Percentiles rank a stretch among this genome's conserved stretches.
phyloP scores from a whole-genome alignment of 2,888 invertebrate species.

The Hirtodrosophila alboralis region DNA sequence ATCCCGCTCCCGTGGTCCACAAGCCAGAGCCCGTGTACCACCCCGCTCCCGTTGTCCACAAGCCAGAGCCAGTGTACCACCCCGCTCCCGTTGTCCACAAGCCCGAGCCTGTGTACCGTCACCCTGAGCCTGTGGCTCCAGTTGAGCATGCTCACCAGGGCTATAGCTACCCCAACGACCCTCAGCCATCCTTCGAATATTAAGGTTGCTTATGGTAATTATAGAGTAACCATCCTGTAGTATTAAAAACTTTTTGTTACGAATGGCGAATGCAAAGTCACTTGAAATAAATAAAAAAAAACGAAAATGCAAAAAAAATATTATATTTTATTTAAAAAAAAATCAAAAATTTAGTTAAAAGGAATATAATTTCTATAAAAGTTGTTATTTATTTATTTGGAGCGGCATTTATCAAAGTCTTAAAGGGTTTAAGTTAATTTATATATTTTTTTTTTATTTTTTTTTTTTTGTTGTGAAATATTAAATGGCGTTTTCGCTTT shows the following conservation, averaged over 20 bases:
- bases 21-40: conserved; percentile 9
- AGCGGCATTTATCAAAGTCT: too few relatives aligned
- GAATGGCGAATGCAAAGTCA: conserved; percentile 36
- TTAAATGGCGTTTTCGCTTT: too few relatives aligned
- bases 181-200: conserved; percentile 76
- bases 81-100: conserved; percentile 22
- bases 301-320: conserved; percentile 16
- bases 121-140: conserved; percentile 14
- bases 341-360: too few relatives aligned
- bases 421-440: too few relatives aligned
- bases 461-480: too few relatives aligned
- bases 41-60: conserved; percentile 24
- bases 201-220: conserved; percentile 63
- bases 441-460: too few relatives aligned
- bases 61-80: conserved; percentile 36
- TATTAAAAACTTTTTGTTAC: conserved; percentile 64
- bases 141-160: conserved; percentile 35
- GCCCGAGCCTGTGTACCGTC: conserved; percentile 9
- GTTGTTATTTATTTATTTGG: too few relatives aligned
- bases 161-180: conserved; percentile 80
- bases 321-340: too few relatives aligned
- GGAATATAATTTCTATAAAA: too few relatives aligned
- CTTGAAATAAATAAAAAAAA: conserved; percentile 33
- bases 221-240: conserved; percentile 58
- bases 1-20: neutral